Evolutionary conservation across 2,113 vertebrate genomes (phyloP), one percentile per base, ranked within the genome.

Genomic region (Sus scrofa): DNA sequence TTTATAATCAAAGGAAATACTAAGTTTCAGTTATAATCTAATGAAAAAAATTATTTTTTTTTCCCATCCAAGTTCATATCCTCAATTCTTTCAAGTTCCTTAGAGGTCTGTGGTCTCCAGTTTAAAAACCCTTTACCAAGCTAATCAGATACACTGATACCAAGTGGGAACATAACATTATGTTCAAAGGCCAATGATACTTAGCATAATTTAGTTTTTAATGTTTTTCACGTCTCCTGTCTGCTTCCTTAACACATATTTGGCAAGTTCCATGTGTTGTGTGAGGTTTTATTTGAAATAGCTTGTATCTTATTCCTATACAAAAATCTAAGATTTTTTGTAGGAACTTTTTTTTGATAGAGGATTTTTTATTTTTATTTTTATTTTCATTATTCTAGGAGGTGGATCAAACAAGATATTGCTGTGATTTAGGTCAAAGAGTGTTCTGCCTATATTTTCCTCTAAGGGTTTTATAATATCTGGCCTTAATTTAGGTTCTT

Each of bases 21-120:
- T 90, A 85, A 89, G 52, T 95, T 96, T 92, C 32, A 60, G 4
- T 89, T 86, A 85, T 6, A 56, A n/a, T 87, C 60, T 89, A 71
- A 6, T 79, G 58, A 24, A 94, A 91, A 85, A 26, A 56, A 37
- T 0, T 27, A 27, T 20, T 67, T 65, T 79, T 79, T 91, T 52
- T 95, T n/a, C 60, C 67, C 34, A 63, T 54, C 27, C 11, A 73
- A 62, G 52, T 89, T 91, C 32, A 19, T 68, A 62, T 58, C 30
- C 9, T 75, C n/a, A 74, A 85, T 94, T 81, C 34, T 91, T 20
- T 77, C 50, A 37, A 74, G 24, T 91, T n/a, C 37, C 54, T 73
- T 84, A 44, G 32, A 73, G 10, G 11, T 88, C 14, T 75, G 37
- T 68, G 30, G 8, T 84, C 24, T 79, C 30, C 24, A 68, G 30